A percentile compares a stretch with the other conserved stretches of the same genome.
Evolutionary conservation across 2,888 invertebrate genomes (phyloP).

Genomic region (Philereme vetulata): DNA sequence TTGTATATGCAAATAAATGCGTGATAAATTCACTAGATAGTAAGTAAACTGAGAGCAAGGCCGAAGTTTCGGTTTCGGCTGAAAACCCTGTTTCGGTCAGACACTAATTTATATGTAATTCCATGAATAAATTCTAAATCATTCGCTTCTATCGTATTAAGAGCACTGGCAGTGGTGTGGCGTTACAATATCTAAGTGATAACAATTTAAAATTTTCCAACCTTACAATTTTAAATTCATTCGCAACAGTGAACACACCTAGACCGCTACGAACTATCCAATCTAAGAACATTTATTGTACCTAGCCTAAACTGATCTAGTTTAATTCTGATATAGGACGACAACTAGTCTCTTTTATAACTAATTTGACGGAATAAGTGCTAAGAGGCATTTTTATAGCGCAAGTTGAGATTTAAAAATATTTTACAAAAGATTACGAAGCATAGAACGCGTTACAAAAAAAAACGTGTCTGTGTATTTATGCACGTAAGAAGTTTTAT

Average conservation of each 20-base stretch:
- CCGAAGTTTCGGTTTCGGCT: no score
- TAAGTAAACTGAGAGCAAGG: no score
- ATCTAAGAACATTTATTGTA: constrained; percentile 21
- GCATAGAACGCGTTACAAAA: no score
- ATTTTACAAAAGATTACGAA: no score
- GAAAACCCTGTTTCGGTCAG: no score
- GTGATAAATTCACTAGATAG: no score
- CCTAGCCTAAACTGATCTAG: constrained; percentile 12
- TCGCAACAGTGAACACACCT: constrained; percentile 33
- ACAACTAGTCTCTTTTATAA: constrained; percentile 9
- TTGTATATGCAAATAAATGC: no score
- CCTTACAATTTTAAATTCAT: constrained; percentile 13
- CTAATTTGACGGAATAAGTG: not conserved
- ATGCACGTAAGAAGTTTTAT: no score
- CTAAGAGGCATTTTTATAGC: no score
- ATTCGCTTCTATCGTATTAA: constrained; percentile 42
- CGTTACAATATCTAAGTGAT: constrained; percentile 52
- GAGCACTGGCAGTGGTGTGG: constrained; percentile 69
- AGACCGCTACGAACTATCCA: constrained; percentile 27
- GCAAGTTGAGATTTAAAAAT: no score
- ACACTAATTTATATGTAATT: constrained; percentile 7
- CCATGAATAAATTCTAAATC: constrained; percentile 23
- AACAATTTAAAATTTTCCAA: constrained; percentile 32
- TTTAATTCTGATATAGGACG: constrained; percentile 21
- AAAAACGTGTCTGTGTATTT: no score